Conservation (phyloP, 2,888 invertebrate species). For the Melieria picta region DNA sequence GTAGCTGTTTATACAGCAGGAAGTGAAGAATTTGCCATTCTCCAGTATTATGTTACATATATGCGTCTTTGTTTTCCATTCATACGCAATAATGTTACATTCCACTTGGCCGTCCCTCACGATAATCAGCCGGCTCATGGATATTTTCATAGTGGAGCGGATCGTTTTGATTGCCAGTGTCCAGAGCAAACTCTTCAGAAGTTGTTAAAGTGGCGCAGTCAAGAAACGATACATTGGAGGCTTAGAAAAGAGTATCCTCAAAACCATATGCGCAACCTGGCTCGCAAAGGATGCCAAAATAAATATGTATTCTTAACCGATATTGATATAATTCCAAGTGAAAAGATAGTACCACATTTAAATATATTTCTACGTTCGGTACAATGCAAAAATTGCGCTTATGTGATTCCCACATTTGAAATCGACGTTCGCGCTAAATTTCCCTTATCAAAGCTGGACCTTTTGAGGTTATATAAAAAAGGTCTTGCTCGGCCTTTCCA, state of each 20-base stretch:
- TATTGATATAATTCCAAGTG: slow-evolving; percentile 87
- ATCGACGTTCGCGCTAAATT: slow-evolving; percentile 81
- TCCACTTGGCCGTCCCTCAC: slow-evolving; percentile 80
- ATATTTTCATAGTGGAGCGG: slow-evolving; percentile 32
- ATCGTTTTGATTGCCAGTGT: slow-evolving; percentile 72
- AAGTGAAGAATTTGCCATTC: slow-evolving; percentile 78
- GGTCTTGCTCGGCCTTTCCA: slow-evolving; percentile 89
- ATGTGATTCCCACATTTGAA: slow-evolving; percentile 91
- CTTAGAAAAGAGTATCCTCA: slow-evolving; percentile 85
- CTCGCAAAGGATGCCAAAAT: slow-evolving; percentile 84
- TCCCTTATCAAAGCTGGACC: slow-evolving; percentile 82
- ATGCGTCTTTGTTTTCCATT: slow-evolving; percentile 79
- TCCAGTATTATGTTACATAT: slow-evolving; percentile 80
- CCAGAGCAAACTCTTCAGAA: slow-evolving; percentile 73
- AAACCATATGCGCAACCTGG: slow-evolving; percentile 88
- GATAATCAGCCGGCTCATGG: slow-evolving; percentile 52
- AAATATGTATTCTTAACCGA: slow-evolving; percentile 86
- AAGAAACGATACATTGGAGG: slow-evolving; percentile 78
- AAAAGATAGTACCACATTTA: slow-evolving; percentile 75
- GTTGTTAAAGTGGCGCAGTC: slow-evolving; percentile 71
- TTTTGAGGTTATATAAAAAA: slow-evolving; percentile 79
- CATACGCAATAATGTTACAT: slow-evolving; percentile 77
- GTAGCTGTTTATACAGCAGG: slow-evolving; percentile 83
- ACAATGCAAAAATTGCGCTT: slow-evolving; percentile 77
- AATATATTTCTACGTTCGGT: slow-evolving; percentile 74